These are phyloP conservation scores for Sinodicranocentrus sp. DNA, from an alignment of 2,888 invertebrate genomes.

Conservation along the genomic window DNA sequence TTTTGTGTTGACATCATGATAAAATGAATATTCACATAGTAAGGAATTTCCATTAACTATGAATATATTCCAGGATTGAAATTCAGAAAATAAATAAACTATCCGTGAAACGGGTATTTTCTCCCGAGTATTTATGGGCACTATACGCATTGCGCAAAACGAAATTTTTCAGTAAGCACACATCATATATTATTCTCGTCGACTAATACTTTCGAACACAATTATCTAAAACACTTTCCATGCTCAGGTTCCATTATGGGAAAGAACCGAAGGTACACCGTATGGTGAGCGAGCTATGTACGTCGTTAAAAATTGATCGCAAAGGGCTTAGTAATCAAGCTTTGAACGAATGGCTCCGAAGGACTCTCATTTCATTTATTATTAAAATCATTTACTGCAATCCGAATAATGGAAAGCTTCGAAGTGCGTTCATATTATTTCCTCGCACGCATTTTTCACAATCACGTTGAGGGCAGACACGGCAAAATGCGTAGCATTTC, in stretches of 20 bases:
- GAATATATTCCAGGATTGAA: no score
- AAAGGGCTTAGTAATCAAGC: conserved; percentile 32
- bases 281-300: background rate
- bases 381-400: conserved; percentile 33
- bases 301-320: conserved; percentile 20
- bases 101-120: no score
- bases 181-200: no score
- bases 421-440: background rate
- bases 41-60: no score
- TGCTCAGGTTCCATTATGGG: background rate
- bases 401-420: conserved; percentile 10
- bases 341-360: conserved; percentile 31
- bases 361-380: conserved; percentile 36
- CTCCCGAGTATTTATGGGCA: no score
- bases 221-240: no score
- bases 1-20: no score
- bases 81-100: no score
- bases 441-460: conserved; percentile 16
- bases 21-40: no score
- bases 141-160: no score
- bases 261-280: conserved; percentile 1
- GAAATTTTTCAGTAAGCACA: no score
- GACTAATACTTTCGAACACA: no score
- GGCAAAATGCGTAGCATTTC: background rate
- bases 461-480: background rate